These are phyloP conservation scores for Pachyuromys duprasi DNA, from an alignment of 2,797 vertebrate genomes.

Conservation along the genomic window DNA sequence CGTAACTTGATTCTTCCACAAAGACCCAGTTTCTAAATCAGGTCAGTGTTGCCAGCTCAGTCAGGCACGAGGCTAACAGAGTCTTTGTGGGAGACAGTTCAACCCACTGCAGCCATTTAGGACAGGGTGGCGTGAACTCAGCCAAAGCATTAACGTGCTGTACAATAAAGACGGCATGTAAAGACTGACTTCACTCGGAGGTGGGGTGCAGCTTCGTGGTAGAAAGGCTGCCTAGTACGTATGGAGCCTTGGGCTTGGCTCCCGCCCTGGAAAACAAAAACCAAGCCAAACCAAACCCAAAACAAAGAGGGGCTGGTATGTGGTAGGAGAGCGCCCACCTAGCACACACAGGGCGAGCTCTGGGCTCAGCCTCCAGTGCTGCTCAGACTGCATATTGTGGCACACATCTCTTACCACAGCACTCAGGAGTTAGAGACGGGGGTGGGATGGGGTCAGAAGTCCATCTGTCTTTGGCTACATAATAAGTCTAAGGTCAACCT, in stretches of 20 bases:
- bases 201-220: background rate
- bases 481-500: background rate
- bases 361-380: background rate
- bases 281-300: background rate
- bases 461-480: background rate
- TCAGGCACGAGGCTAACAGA: background rate
- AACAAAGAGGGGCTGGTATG: background rate
- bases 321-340: background rate
- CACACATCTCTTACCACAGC: background rate
- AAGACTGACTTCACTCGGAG: background rate
- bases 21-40: constrained; percentile 16
- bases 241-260: background rate
- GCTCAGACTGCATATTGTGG: background rate
- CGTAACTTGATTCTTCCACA: background rate
- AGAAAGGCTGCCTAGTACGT: background rate
- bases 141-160: background rate
- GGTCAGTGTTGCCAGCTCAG: background rate
- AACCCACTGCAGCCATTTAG: background rate
- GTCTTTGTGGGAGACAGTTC: background rate
- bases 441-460: background rate
- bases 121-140: background rate
- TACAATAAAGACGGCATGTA: background rate
- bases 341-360: background rate
- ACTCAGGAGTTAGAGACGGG: background rate
- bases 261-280: background rate